Base-by-base conservation (phyloP, 2,888 invertebrate species). In the Tuberolachnus salignus region DNA sequence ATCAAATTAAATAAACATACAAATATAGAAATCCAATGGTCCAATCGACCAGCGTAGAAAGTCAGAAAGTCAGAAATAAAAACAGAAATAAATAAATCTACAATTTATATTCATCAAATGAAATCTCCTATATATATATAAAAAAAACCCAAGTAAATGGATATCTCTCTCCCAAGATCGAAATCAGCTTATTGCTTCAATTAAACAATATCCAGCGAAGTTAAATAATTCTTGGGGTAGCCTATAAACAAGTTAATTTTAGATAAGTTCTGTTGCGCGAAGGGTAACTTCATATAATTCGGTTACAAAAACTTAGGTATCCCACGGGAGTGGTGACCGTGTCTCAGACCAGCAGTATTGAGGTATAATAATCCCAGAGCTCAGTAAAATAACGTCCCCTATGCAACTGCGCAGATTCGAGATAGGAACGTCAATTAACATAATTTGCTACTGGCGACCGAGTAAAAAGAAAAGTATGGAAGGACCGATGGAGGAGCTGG, bases 151-250 rank as follows among this genome's bases (percentile, higher is more conserved):
- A n/a, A n/a, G n/a, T n/a, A n/a, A n/a, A n/a, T n/a, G n/a, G n/a
- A n/a, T n/a, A n/a, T n/a, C 57, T n/a, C 44, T 10, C n/a, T 55
- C 53, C 34, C 26, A 10, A 74, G 74, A 74, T 66, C n/a, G 74
- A 55, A 61, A 63, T 51, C 44, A 11, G 55, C 55, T 64, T 66
- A 75, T 66, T 46, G 26, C 57, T 57, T 66, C 55, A 75, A 75
- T 66, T 75, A 75, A 75, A 67, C 57, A 67, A 75, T 57, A 75
- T 75, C 46, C 19, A 75, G 75, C 46, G 46, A 49, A 57, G 67
- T 67, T 34, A 34, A 26, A 66, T 46, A 66, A 46, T 64, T 67
- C 9, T 21, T n/a, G 57, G 6, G 57, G 75, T 66, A 67, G 57
- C 57, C 44, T 66, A 64, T 42, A 74, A 63, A 75, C 67, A 64